phyloP scores from a whole-genome alignment of 37 sponge, comb jelly and placozoan species.

The Lycopodina hypogea region DNA sequence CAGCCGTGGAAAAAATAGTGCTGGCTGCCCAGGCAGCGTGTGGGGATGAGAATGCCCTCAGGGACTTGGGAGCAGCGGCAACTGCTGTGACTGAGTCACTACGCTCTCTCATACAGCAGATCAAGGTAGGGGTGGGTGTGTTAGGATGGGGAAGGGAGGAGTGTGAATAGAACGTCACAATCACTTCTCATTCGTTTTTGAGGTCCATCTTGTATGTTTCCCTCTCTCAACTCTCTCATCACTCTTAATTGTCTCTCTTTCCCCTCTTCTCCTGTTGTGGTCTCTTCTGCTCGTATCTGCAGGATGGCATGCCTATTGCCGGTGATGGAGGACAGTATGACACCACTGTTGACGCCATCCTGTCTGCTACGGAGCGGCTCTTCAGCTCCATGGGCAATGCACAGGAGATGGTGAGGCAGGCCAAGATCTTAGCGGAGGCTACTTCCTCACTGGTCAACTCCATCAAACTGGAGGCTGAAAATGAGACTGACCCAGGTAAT shows the following conservation, averaged over 20 bases:
- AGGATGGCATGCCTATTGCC: neutral
- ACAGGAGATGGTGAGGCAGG: conserved; percentile 94
- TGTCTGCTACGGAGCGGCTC: conserved; percentile 89
- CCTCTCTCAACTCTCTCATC: conserved; percentile 4
- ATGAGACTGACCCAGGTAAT: conserved; percentile 66
- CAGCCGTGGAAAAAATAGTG: conserved; percentile 82
- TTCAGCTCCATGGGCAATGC: conserved; percentile 87
- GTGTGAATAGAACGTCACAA: neutral
- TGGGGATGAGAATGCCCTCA: conserved; percentile 87
- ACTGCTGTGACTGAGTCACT: conserved; percentile 84
- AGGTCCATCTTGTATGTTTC: neutral
- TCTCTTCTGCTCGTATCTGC: neutral
- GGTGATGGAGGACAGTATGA: conserved; percentile 68
- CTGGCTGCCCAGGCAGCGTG: conserved; percentile 81
- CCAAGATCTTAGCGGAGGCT: conserved; percentile 81
- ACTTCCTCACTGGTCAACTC: conserved; percentile 80
- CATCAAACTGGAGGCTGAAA: conserved; percentile 86
- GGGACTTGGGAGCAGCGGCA: conserved; percentile 84
- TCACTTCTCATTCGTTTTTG: neutral
- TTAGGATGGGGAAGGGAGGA: neutral
- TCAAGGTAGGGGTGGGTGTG: conserved; percentile 37
- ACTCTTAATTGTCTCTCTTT: neutral
- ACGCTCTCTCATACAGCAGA: conserved; percentile 70
- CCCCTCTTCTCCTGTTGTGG: neutral
- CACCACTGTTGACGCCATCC: conserved; percentile 84